Conservation (phyloP, 2,113 vertebrate genomes). For the Chrysochloris asiatica region DNA sequence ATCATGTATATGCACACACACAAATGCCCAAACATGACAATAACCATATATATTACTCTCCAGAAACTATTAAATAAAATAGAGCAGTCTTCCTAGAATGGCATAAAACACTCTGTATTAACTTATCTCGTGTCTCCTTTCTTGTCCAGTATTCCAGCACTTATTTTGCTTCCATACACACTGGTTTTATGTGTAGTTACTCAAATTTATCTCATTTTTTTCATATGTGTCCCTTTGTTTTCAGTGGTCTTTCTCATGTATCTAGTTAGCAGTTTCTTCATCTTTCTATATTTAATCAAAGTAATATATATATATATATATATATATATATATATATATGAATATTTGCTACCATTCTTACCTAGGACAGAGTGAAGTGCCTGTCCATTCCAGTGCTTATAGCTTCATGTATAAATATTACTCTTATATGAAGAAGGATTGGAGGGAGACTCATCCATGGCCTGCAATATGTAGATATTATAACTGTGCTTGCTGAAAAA, state of each 20-base stretch:
- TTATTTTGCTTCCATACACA: neutral
- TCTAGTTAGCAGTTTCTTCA: neutral
- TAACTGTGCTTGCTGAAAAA: too few relatives aligned
- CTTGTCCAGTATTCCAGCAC: neutral
- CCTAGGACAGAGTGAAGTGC: neutral
- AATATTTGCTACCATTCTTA: neutral
- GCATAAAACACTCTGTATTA: neutral
- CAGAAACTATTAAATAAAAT: neutral
- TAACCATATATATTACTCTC: neutral
- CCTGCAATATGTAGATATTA: too few relatives aligned
- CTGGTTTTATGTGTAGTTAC: neutral
- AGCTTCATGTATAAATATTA: too few relatives aligned
- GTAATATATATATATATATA: too few relatives aligned
- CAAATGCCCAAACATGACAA: neutral
- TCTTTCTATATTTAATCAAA: slow-evolving; percentile 28
- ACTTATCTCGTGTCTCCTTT: neutral
- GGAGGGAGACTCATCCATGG: too few relatives aligned
- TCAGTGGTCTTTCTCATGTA: neutral
- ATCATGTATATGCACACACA: neutral
- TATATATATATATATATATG: too few relatives aligned
- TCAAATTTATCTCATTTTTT: neutral
- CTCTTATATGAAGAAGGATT: too few relatives aligned
- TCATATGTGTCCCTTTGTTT: neutral
- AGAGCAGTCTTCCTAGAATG: neutral
- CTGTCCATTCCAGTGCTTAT: neutral